These are phyloP conservation scores for Pelodytes ibericus DNA, from an alignment of 2,797 vertebrate genomes.

Conservation along the genomic window DNA sequence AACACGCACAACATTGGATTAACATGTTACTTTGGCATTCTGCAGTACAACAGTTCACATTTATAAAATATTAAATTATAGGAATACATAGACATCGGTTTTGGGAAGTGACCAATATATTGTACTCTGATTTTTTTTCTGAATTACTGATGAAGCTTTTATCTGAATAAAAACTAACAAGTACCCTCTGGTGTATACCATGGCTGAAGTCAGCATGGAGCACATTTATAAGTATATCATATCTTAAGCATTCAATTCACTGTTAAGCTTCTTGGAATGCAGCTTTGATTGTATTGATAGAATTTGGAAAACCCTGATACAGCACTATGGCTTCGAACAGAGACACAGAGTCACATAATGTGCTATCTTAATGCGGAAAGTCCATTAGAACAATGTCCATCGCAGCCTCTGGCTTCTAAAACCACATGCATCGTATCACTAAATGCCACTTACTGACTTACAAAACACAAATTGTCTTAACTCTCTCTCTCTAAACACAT, in stretches of 20 bases:
- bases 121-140: conserved; percentile 33
- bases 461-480: conserved; percentile 18
- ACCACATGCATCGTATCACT: conserved; percentile 29
- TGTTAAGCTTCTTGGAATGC: conserved; percentile 51
- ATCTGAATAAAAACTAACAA: conserved; percentile 38
- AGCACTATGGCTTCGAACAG: conserved; percentile 44
- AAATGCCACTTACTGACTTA: conserved; percentile 24
- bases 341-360: conserved; percentile 47
- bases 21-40: too few relatives aligned
- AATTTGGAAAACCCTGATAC: conserved; percentile 51
- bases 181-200: conserved; percentile 42
- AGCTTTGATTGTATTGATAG: conserved; percentile 55
- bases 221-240: conserved; percentile 46
- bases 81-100: conserved; percentile 16
- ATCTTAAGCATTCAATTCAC: conserved; percentile 51
- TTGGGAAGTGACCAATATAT: conserved; percentile 46
- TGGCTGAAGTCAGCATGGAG: conserved; percentile 51
- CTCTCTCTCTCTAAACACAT: conserved; percentile 13
- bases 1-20: too few relatives aligned
- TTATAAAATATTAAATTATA: neutral
- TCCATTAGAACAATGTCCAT: conserved; percentile 48
- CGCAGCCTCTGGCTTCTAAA: conserved; percentile 32
- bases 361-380: conserved; percentile 48
- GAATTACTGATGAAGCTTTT: conserved; percentile 51
- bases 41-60: neutral